These are phyloP conservation scores for Cheilosia variabilis DNA, from an alignment of 2,888 invertebrate genomes.

Conservation along the genomic window DNA sequence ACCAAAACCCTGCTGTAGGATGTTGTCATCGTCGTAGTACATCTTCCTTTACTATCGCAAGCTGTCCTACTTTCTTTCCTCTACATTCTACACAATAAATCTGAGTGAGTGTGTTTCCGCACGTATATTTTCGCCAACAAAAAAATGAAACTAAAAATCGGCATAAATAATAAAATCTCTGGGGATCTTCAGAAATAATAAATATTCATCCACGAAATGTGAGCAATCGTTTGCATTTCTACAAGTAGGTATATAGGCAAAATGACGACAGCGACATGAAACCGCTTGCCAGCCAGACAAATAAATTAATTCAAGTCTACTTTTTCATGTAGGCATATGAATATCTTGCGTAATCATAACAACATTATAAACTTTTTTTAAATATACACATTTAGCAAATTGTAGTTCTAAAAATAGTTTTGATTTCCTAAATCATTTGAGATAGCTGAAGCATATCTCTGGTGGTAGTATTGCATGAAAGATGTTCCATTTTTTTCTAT, in stretches of 20 bases:
- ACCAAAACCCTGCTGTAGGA: background rate
- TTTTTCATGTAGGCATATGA: background rate
- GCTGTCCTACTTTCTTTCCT: background rate
- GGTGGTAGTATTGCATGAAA: background rate
- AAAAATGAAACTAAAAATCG: slow-evolving; percentile 3
- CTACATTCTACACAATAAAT: too few relatives aligned
- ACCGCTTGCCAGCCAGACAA: slow-evolving; percentile 23
- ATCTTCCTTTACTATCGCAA: background rate
- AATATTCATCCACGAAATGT: slow-evolving; percentile 2
- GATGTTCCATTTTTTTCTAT: background rate
- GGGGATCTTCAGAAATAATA: slow-evolving; percentile 7
- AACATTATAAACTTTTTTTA: slow-evolving; percentile 24
- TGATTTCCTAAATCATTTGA: background rate
- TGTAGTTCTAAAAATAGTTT: slow-evolving; percentile 48
- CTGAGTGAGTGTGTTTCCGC: background rate
- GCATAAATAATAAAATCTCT: slow-evolving; percentile 1
- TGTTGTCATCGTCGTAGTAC: background rate
- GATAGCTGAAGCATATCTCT: background rate
- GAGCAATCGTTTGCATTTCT: background rate
- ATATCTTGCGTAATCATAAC: slow-evolving; percentile 47
- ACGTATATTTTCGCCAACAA: background rate
- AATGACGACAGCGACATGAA: slow-evolving; percentile 9
- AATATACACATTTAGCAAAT: slow-evolving; percentile 28
- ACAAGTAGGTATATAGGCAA: background rate
- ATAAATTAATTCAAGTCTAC: slow-evolving; percentile 36